phyloP scores from a whole-genome alignment of 2,888 invertebrate species.

The Drosophila setosimentum region DNA sequence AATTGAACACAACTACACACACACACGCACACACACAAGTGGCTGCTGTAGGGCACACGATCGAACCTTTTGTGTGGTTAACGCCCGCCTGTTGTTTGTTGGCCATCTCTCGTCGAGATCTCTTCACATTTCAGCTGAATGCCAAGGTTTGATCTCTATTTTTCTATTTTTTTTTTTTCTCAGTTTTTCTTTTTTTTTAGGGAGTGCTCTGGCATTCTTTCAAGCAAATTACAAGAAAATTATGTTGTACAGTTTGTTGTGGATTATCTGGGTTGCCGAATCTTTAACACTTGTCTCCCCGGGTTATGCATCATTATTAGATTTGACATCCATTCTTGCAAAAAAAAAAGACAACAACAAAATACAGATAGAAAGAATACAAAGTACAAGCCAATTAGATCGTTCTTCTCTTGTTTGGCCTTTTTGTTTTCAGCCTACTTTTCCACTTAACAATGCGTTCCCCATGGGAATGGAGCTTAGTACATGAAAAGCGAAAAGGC shows the following conservation, averaged over 20 bases:
- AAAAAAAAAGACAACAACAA: too few species aligned
- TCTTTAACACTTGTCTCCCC: conserved; percentile 45
- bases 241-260: conserved; percentile 57
- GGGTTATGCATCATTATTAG: conserved; percentile 78
- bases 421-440: conserved; percentile 1
- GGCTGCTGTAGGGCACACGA: conserved; percentile 56
- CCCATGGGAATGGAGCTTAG: conserved; percentile 47
- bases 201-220: conserved; percentile 14
- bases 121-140: conserved; percentile 59
- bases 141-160: conserved; percentile 42
- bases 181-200: neutral
- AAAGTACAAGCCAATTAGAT: conserved; percentile 40
- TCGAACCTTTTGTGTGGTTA: conserved; percentile 65
- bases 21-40: conserved; percentile 35
- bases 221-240: conserved; percentile 68
- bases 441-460: conserved; percentile 36
- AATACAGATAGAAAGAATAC: neutral
- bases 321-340: conserved; percentile 57
- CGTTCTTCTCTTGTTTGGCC: conserved; percentile 6
- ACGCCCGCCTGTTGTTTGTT: conserved; percentile 63
- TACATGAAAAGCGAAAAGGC: neutral
- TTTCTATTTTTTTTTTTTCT: conserved; percentile 32
- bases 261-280: conserved; percentile 65
- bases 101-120: conserved; percentile 51
- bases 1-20: conserved; percentile 10